phyloP scores from a whole-genome alignment of 2,797 vertebrate species.

The Crocidura indochinensis region DNA sequence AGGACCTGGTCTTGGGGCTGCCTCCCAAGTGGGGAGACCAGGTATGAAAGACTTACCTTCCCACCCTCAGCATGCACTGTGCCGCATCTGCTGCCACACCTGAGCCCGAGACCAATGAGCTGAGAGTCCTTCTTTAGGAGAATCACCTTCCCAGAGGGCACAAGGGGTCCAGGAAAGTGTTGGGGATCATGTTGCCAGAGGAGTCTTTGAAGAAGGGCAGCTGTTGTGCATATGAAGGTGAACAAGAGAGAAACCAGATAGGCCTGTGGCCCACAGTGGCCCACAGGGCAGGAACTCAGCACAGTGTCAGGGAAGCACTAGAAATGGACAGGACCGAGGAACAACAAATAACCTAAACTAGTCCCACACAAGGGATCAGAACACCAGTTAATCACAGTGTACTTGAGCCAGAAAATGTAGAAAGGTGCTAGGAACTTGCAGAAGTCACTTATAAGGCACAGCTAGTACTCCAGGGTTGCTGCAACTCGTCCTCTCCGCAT shows the following conservation, averaged over 20 bases:
- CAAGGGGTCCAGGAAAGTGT: not conserved
- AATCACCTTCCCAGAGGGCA: not conserved
- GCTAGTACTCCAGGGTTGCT: not conserved
- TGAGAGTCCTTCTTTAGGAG: not conserved
- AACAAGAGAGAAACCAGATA: not conserved
- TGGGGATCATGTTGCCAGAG: not conserved
- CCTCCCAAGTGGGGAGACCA: not conserved
- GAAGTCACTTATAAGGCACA: not conserved
- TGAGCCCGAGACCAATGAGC: not conserved
- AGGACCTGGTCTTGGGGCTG: not conserved
- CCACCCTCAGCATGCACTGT: not conserved
- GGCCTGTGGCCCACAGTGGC: not conserved
- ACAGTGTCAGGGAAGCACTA: not conserved
- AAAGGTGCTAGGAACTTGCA: not conserved
- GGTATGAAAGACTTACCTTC: not conserved
- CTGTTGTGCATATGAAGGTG: not conserved
- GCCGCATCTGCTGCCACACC: not conserved
- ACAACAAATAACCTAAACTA: not conserved
- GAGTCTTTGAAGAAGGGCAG: slow-evolving; percentile 40
- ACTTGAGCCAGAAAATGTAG: not conserved
- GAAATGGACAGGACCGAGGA: slow-evolving; percentile 13
- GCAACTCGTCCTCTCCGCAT: not conserved
- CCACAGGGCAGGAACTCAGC: not conserved
- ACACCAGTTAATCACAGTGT: no score
- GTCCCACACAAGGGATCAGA: no score